Evolutionary conservation across 1,140 invertebrate species (phyloP), one percentile per base, ranked within the genome.

Genomic region (Trigoniulus corallinus): DNA sequence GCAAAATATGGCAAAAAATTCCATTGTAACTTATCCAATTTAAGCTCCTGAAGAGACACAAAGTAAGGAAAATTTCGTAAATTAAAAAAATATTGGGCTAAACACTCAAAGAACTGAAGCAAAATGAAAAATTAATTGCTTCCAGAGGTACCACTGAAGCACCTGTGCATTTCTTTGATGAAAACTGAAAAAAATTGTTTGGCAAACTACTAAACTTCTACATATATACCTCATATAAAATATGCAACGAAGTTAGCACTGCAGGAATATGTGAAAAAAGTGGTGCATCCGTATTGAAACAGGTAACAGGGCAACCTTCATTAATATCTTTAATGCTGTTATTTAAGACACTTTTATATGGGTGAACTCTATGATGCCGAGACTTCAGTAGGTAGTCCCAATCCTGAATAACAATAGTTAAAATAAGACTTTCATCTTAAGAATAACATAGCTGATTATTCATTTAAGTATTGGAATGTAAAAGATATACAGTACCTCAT

Each of bases 161-260:
- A n/a, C n/a, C n/a, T n/a, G n/a, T n/a, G n/a, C n/a, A n/a, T n/a
- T n/a, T n/a, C n/a, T n/a, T n/a, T n/a, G n/a, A n/a, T n/a, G n/a
- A n/a, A n/a, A n/a, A n/a, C n/a, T n/a, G n/a, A n/a, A n/a, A n/a
- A n/a, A n/a, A n/a, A n/a, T n/a, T n/a, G n/a, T n/a, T n/a, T n/a
- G n/a, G n/a, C n/a, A n/a, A n/a, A n/a, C n/a, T n/a, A n/a, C n/a
- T n/a, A n/a, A n/a, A n/a, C n/a, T n/a, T n/a, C n/a, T n/a, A n/a
- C n/a, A n/a, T n/a, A n/a, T n/a, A 15, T 34, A 34, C 29, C 29
- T 34, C 29, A 15, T 34, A 34, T 7, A 34, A 7, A 7, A 34
- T 7, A 70, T 95, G 91, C 29, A 95, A 69, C 0, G 81, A 74
- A 64, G 80, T 88, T 40, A 91, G 70, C 24, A 92, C 72, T 25